These are phyloP conservation scores for Tetropium fuscum DNA, from an alignment of 2,888 invertebrate genomes.

Conservation along the genomic window DNA sequence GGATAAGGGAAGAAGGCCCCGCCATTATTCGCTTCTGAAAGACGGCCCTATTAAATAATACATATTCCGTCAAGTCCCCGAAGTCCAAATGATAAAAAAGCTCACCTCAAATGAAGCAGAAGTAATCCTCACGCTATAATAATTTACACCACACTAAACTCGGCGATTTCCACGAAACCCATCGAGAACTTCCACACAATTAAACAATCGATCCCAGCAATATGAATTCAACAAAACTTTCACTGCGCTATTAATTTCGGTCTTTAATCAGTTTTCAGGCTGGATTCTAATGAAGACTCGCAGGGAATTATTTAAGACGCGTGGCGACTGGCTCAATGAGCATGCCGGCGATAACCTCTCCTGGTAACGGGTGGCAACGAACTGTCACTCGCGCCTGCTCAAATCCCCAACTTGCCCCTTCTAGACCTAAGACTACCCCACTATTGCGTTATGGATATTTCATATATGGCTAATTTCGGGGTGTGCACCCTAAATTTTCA, in stretches of 20 bases:
- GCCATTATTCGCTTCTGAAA: slow-evolving; percentile 4
- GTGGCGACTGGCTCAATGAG: slow-evolving; percentile 2
- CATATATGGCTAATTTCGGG: slow-evolving; percentile 32
- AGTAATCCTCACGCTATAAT: slow-evolving; percentile 23
- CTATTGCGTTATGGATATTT: slow-evolving; percentile 31
- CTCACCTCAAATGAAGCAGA: slow-evolving; percentile 19
- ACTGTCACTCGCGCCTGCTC: slow-evolving; percentile 32
- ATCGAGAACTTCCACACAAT: slow-evolving; percentile 18
- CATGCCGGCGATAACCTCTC: slow-evolving; percentile 24
- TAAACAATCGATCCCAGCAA: slow-evolving; percentile 19
- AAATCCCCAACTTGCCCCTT: slow-evolving; percentile 27
- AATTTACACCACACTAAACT: slow-evolving; percentile 21
- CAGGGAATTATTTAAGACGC: slow-evolving; percentile 9
- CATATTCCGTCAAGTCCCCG: background rate
- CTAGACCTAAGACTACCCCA: slow-evolving; percentile 30
- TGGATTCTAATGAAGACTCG: background rate
- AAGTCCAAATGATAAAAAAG: slow-evolving; percentile 5
- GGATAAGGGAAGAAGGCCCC: slow-evolving; percentile 2
- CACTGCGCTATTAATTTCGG: slow-evolving; percentile 6
- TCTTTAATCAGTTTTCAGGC: slow-evolving; percentile 4
- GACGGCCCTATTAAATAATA: background rate
- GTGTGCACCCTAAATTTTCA: slow-evolving; percentile 29
- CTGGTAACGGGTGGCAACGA: slow-evolving; percentile 8
- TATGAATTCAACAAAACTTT: slow-evolving; percentile 6
- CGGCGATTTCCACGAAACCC: slow-evolving; percentile 14